Evolutionary conservation across 2,888 invertebrate genomes (phyloP).

Genomic region (Bombylius discolor): DNA sequence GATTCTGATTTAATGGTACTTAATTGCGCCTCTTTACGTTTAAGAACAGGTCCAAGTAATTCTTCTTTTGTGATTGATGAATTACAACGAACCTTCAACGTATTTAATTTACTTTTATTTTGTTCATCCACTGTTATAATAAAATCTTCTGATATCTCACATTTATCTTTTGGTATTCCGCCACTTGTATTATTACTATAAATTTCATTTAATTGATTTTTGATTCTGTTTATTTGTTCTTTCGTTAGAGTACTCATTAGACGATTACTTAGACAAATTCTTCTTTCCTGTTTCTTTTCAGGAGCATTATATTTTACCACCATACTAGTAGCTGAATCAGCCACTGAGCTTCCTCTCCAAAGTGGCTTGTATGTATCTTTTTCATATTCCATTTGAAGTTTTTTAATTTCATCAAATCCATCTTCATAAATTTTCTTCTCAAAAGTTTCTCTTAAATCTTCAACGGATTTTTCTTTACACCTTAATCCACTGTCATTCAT

Average conservation of each 20-base stretch:
- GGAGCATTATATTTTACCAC: conserved; percentile 44
- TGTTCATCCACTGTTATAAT: conserved; percentile 45
- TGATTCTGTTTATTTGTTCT: conserved; percentile 69
- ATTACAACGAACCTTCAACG: conserved; percentile 45
- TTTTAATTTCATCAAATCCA: conserved; percentile 38
- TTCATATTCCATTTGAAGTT: conserved; percentile 35
- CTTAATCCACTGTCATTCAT: conserved; percentile 62
- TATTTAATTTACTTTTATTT: conserved; percentile 26
- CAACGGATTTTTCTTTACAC: conserved; percentile 75
- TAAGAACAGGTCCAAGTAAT: conserved; percentile 28
- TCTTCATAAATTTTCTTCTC: conserved; percentile 46
- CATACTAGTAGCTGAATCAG: conserved; percentile 61
- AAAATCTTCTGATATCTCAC: conserved; percentile 38
- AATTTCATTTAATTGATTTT: conserved; percentile 67
- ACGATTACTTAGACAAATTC: conserved; percentile 55
- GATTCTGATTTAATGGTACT: conserved; percentile 24
- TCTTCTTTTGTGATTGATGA: conserved; percentile 41
- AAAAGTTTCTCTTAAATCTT: conserved; percentile 68
- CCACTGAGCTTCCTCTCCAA: conserved; percentile 73
- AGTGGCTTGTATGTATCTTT: conserved; percentile 66
- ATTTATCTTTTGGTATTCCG: conserved; percentile 26
- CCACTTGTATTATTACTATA: conserved; percentile 46
- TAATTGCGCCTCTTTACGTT: conserved; percentile 22
- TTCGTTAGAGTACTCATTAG: conserved; percentile 74
- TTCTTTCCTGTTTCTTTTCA: conserved; percentile 35